Conservation (phyloP, 2,888 invertebrate genomes). For the Heliconius ismenius region DNA sequence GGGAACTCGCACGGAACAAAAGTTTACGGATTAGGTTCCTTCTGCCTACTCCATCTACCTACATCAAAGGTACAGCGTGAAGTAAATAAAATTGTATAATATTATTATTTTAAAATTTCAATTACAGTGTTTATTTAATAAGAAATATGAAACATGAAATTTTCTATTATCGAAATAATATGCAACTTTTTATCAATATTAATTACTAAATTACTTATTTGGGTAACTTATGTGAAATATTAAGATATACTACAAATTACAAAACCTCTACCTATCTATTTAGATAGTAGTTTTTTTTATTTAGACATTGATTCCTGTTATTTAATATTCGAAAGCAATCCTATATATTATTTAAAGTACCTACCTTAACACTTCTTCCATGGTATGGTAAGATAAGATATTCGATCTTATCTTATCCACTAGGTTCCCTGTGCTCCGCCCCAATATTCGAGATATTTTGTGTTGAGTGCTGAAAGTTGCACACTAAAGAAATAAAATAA, state of each 20-base stretch:
- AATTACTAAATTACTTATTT: conserved; percentile 11
- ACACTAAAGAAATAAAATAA: too few relatives aligned
- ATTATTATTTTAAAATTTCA: too few relatives aligned
- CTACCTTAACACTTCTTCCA: neutral
- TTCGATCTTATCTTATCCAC: too few relatives aligned
- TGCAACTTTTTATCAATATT: conserved; percentile 8
- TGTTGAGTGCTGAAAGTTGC: too few relatives aligned
- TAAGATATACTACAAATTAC: neutral
- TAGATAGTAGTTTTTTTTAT: conserved; percentile 9
- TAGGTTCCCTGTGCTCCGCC: too few relatives aligned
- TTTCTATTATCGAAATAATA: neutral
- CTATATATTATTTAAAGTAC: neutral
- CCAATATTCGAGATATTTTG: too few relatives aligned
- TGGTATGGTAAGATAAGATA: neutral
- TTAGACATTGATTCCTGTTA: too few relatives aligned
- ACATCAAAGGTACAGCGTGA: neutral
- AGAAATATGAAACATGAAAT: neutral
- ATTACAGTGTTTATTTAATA: too few relatives aligned
- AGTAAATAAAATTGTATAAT: neutral
- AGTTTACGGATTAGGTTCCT: neutral
- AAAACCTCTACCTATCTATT: neutral
- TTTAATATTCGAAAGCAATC: neutral
- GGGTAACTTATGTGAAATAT: conserved; percentile 16
- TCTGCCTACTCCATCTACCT: too few relatives aligned
- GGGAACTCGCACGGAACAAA: neutral